Conservation (phyloP, 2,888 invertebrate species). For the Acronicta aceris region DNA sequence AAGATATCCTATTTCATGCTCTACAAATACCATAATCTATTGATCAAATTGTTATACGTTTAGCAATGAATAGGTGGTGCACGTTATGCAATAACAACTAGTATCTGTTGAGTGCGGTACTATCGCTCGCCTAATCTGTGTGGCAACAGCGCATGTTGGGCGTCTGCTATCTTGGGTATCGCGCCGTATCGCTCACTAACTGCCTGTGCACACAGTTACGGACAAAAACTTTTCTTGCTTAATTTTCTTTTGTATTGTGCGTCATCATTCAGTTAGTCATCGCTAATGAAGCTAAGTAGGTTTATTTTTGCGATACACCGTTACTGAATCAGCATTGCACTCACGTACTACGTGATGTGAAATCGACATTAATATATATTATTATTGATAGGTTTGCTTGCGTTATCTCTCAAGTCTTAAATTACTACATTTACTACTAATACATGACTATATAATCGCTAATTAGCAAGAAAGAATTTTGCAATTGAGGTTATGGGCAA, state of each 20-base stretch:
- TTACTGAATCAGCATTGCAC: slow-evolving; percentile 54
- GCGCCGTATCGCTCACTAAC: slow-evolving; percentile 17
- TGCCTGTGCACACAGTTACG: slow-evolving; percentile 26
- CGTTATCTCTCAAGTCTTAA: slow-evolving; percentile 9
- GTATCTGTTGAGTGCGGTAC: slow-evolving; percentile 18
- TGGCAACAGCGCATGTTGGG: slow-evolving; percentile 12
- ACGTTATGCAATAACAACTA: slow-evolving; percentile 24
- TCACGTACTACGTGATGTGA: slow-evolving; percentile 40
- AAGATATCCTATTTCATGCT: neutral
- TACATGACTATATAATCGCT: neutral
- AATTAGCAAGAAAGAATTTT: slow-evolving; percentile 16
- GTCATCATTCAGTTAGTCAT: slow-evolving; percentile 55
- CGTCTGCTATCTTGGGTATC: slow-evolving; percentile 9
- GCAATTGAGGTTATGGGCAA: slow-evolving; percentile 10
- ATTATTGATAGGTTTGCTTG: slow-evolving; percentile 17
- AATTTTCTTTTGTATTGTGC: slow-evolving; percentile 45
- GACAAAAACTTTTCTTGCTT: slow-evolving; percentile 33
- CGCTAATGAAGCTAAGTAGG: slow-evolving; percentile 51
- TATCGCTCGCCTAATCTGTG: slow-evolving; percentile 34
- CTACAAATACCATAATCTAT: neutral
- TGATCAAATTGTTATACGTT: slow-evolving; percentile 12
- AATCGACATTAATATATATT: slow-evolving; percentile 17
- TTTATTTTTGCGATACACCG: slow-evolving; percentile 46
- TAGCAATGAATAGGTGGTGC: slow-evolving; percentile 13
- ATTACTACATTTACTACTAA: slow-evolving; percentile 10